Conservation (phyloP, 2,797 vertebrate species). For the Phrynocephalus vlangalii region DNA sequence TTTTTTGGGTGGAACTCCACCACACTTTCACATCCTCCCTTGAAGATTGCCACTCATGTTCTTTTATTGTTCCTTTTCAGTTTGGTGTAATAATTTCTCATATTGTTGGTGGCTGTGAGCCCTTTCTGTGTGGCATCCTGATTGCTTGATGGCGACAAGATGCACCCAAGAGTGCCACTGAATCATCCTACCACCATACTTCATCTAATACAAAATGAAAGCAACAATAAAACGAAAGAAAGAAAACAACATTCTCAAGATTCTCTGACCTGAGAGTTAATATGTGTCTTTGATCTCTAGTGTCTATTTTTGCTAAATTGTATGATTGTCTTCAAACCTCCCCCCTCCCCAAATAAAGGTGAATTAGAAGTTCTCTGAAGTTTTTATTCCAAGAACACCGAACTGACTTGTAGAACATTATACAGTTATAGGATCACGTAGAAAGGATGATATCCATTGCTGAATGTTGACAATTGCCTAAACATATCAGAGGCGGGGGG, state of each 20-base stretch:
- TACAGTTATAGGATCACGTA: not conserved
- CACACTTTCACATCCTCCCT: slow-evolving; percentile 13
- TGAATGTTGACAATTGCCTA: not conserved
- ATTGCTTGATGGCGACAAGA: slow-evolving; percentile 5
- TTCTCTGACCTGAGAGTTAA: not conserved
- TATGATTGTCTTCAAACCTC: not conserved
- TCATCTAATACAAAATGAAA: slow-evolving; percentile 12
- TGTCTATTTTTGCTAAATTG: not conserved
- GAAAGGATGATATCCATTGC: not conserved
- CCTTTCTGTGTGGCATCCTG: not conserved
- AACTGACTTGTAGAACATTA: not conserved
- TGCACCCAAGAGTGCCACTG: not conserved
- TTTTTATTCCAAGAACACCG: not conserved
- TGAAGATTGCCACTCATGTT: slow-evolving; percentile 18
- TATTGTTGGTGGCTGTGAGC: slow-evolving; percentile 11
- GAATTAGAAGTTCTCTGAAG: not conserved
- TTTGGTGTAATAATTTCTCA: slow-evolving; percentile 36
- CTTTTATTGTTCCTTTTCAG: slow-evolving; percentile 31
- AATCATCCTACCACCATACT: not conserved
- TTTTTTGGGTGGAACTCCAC: not conserved
- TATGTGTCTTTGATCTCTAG: not conserved
- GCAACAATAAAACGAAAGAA: not conserved
- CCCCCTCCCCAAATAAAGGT: not conserved
- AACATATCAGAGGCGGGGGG: not conserved
- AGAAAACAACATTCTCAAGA: not conserved